Base-by-base conservation (phyloP, 1,140 invertebrate genomes). In the Heliconius himera region DNA sequence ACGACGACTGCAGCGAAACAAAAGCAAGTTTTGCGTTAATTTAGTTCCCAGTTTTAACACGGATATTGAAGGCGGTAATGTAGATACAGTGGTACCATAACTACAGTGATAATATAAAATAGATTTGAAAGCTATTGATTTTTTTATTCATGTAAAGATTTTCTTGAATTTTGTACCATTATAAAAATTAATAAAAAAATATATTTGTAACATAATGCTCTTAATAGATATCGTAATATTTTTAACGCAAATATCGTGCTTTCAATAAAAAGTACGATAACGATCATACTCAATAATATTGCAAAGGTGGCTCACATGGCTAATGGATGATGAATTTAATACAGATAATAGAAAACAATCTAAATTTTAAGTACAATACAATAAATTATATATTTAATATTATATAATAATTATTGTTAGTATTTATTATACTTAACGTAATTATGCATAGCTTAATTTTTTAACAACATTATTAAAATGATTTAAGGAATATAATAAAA, bases 1-100 rank as follows among this genome's bases (percentile, higher is more conserved):
- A 90, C 91, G 90, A 87, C 90, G 93, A 94, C 93, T 94, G 92
- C 89, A 90, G 85, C 86, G 82, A 84, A 92, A 91, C 85, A 89
- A 90, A 84, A 81, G 76, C 83, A 84, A 81, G 81, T 84, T 82
- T 80, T 80, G 84, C 84, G 87, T 83, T 85, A 82, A 82, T 87
- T 91, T 93, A 93, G 92, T 94, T 93, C 87, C 70, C 76, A 29
- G 78, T 89, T 89, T 88, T 33, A 77, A 72, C 90, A 87, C 82
- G 36, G 54, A 60, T 83, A 72, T 72, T 70, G 71, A 46, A 75
- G 79, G 91, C 90, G 91, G 86, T 88, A 66, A 70, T 85, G 81
- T 83, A 70, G 81, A 74, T 72, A 29, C 73, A 79, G 6, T 56
- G 16, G 36, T 77, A 36, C 81, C 81, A 84, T 51, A 77, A 26